These are phyloP conservation scores for Smutsia gigantea DNA, from an alignment of 2,797 vertebrate genomes.

Conservation along the genomic window DNA sequence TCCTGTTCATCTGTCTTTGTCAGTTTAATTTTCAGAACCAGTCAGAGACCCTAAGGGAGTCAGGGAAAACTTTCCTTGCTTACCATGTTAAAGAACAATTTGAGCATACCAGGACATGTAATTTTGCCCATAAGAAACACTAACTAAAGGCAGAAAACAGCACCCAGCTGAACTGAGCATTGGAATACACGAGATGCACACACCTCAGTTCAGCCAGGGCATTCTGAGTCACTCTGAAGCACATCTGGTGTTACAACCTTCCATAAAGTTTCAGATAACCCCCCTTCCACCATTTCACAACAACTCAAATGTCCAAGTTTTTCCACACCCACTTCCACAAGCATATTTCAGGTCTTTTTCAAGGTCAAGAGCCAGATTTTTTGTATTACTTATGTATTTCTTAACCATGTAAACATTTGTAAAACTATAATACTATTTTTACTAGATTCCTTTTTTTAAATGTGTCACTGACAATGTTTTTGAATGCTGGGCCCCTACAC, in stretches of 20 bases:
- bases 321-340: background rate
- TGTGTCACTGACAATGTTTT: background rate
- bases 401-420: background rate
- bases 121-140: background rate
- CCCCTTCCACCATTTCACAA: background rate
- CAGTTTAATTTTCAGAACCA: slow-evolving; percentile 8
- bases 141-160: background rate
- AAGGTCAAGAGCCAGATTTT: background rate
- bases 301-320: background rate
- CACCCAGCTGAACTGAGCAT: background rate
- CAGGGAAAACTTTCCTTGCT: background rate
- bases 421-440: background rate
- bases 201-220: background rate
- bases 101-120: background rate
- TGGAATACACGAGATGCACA: background rate
- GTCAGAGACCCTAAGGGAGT: background rate
- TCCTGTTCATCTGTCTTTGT: background rate
- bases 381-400: background rate
- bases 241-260: background rate
- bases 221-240: background rate
- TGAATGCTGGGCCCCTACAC: background rate
- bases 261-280: background rate
- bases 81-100: background rate
- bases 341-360: background rate
- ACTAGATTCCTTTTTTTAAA: background rate